A percentile compares a stretch with the other conserved stretches of the same genome.
phyloP scores from a whole-genome alignment of 2,113 vertebrate species.

The Poeciliopsis occidentalis region DNA sequence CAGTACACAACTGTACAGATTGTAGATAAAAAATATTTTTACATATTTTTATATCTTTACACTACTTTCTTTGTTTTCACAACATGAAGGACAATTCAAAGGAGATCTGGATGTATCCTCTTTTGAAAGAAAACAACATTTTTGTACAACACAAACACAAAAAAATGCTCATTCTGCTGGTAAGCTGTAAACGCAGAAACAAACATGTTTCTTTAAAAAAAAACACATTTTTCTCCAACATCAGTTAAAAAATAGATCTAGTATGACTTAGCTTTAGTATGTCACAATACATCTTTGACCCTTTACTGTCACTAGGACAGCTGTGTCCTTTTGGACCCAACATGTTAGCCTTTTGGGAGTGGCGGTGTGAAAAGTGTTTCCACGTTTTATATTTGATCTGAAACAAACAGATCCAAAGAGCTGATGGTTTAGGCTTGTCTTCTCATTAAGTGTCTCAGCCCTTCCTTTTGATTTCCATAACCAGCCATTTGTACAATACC shows the following conservation, averaged over 20 bases:
- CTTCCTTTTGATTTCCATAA: constrained; percentile 34
- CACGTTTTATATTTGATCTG: neutral
- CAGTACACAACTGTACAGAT: constrained; percentile 76
- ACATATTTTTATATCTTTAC: constrained; percentile 73
- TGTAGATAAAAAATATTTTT: constrained; percentile 57
- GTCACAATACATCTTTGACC: neutral
- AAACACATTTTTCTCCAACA: neutral
- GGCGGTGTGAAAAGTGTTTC: constrained; percentile 15
- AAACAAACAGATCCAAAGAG: constrained; percentile 6
- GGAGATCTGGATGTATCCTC: constrained; percentile 25
- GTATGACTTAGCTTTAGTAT: constrained; percentile 12
- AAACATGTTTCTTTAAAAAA: neutral
- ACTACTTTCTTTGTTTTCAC: constrained; percentile 55
- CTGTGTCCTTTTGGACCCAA: too few species aligned
- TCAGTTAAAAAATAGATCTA: constrained; percentile 12
- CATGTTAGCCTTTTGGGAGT: too few species aligned
- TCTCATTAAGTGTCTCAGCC: constrained; percentile 16
- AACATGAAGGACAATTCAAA: constrained; percentile 36
- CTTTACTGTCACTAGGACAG: too few species aligned
- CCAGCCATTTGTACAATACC: neutral
- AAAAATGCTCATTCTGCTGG: constrained; percentile 34
- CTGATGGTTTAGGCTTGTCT: constrained; percentile 51
- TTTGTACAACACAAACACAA: neutral
- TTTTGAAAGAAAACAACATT: constrained; percentile 19
- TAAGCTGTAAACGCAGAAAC: constrained; percentile 33